A percentile compares a stretch with the other conserved stretches of the same genome.
Evolutionary conservation across 2,888 invertebrate genomes (phyloP).

Genomic region (Limnephilus rhombicus): DNA sequence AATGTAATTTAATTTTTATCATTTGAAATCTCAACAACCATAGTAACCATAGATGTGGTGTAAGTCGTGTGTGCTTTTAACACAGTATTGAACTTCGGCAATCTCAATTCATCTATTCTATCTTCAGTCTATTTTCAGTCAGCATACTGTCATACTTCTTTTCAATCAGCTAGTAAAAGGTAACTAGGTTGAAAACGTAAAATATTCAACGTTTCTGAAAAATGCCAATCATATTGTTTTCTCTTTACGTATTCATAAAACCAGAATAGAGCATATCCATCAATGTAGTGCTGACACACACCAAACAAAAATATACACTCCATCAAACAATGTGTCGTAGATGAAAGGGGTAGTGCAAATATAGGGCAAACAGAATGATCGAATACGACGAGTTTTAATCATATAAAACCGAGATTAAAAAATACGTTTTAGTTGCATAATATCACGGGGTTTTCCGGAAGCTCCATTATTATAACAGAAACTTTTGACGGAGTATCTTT

Average conservation of each 20-base stretch:
- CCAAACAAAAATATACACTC: not conserved
- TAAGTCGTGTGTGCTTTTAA: too few species aligned
- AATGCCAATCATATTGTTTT: not conserved
- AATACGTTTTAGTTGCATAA: not conserved
- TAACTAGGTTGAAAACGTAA: not conserved
- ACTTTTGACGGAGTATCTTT: not conserved
- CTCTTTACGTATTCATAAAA: not conserved
- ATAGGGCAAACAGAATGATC: not conserved
- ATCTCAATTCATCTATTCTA: not conserved
- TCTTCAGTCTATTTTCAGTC: not conserved
- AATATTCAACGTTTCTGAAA: not conserved
- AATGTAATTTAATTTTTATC: too few species aligned
- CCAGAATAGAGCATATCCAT: not conserved
- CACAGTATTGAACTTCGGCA: not conserved
- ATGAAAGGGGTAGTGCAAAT: not conserved
- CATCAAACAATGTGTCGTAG: not conserved
- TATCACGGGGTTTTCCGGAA: not conserved
- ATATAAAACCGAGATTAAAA: not conserved
- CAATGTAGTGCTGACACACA: not conserved
- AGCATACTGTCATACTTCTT: not conserved
- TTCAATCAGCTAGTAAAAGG: not conserved
- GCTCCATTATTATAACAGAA: not conserved
- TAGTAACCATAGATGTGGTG: too few species aligned
- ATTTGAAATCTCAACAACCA: too few species aligned
- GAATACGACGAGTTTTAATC: not conserved